These are phyloP conservation scores for Aphelenchoides fujianensis DNA, from an alignment of 1,140 invertebrate species.

Conservation along the genomic window DNA sequence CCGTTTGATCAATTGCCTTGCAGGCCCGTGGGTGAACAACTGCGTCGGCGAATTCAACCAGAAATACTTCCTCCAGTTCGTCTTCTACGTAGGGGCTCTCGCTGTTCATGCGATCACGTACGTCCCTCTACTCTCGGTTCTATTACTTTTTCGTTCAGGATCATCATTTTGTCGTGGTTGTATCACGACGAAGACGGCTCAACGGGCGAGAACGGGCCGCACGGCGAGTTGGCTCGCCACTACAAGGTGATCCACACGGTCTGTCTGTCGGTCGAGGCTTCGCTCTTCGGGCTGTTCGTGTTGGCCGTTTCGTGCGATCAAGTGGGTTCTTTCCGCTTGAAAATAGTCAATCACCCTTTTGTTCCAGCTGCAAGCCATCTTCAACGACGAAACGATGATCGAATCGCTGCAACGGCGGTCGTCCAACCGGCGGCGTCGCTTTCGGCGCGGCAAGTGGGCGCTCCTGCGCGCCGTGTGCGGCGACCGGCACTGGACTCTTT, in stretches of 20 bases:
- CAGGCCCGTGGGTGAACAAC: slow-evolving; percentile 78
- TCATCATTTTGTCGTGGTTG: slow-evolving; percentile 52
- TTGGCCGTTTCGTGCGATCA: slow-evolving; percentile 84
- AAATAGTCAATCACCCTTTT: background rate
- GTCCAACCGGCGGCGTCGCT: slow-evolving; percentile 65
- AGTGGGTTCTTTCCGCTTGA: slow-evolving; percentile 66
- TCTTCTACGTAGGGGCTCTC: slow-evolving; percentile 70
- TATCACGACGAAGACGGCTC: slow-evolving; percentile 63
- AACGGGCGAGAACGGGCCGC: slow-evolving; percentile 71
- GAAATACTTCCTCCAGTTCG: slow-evolving; percentile 87
- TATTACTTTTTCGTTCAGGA: slow-evolving; percentile 31
- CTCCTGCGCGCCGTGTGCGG: slow-evolving; percentile 78
- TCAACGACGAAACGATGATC: slow-evolving; percentile 77
- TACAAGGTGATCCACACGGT: slow-evolving; percentile 73
- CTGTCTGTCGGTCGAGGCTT: slow-evolving; percentile 76
- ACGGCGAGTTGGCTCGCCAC: slow-evolving; percentile 70
- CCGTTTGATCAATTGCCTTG: slow-evolving; percentile 14
- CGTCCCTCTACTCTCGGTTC: slow-evolving; percentile 32
- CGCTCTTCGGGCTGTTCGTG: slow-evolving; percentile 83
- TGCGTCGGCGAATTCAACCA: slow-evolving; percentile 89
- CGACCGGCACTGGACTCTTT: slow-evolving; percentile 37
- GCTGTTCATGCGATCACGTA: slow-evolving; percentile 47
- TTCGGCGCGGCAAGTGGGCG: slow-evolving; percentile 70
- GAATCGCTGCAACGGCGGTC: slow-evolving; percentile 75
- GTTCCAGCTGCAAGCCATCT: slow-evolving; percentile 68